Evolutionary conservation across 2,888 invertebrate species (phyloP).

Genomic region (Euzetes globulus): DNA sequence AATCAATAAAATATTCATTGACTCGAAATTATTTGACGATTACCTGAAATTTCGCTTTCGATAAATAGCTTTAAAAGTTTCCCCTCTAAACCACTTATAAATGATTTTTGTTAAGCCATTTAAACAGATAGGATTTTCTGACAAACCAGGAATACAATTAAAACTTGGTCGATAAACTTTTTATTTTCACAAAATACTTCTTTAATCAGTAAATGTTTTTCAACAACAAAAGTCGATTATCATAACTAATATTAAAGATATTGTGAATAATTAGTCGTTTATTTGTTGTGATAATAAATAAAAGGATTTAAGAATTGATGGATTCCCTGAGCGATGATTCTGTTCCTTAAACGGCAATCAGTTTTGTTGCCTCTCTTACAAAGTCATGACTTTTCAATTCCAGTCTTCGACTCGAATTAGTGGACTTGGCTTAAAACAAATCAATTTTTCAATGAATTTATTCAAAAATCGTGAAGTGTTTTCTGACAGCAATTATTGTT

Average conservation of each 20-base stretch:
- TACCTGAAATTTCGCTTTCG: background rate
- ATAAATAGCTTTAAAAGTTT: background rate
- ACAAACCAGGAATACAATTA: too few species aligned
- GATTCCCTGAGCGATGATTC: background rate
- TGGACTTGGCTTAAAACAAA: background rate
- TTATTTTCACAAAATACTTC: too few species aligned
- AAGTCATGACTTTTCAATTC: background rate
- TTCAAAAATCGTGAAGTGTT: background rate
- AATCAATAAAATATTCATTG: background rate
- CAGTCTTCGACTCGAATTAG: background rate
- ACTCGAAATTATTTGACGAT: background rate
- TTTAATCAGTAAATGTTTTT: too few species aligned
- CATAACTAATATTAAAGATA: too few species aligned
- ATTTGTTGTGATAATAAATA: too few species aligned
- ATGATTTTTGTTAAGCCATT: too few species aligned
- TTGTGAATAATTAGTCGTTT: too few species aligned
- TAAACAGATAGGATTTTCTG: too few species aligned
- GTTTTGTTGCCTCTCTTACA: background rate
- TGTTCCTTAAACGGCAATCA: background rate
- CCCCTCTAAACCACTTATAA: too few species aligned
- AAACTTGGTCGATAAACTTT: too few species aligned
- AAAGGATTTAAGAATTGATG: too few species aligned
- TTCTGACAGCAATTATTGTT: background rate
- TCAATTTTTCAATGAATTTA: background rate
- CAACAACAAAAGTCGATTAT: too few species aligned